phyloP scores from a whole-genome alignment of 1,140 invertebrate genomes.

The Chionoecetes opilio region DNA sequence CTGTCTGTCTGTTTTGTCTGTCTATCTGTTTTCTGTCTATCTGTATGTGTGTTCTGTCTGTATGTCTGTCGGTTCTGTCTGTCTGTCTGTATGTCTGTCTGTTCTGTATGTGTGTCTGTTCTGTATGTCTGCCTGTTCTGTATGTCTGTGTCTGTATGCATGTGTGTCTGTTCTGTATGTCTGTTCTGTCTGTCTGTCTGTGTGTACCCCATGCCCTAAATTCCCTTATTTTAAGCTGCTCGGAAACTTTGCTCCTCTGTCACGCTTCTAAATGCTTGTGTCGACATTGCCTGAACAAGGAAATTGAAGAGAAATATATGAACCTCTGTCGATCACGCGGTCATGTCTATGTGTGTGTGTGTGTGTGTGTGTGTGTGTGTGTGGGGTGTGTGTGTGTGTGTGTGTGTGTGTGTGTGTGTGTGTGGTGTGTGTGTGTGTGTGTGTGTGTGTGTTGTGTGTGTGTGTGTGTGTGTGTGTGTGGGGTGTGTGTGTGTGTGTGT shows the following conservation, averaged over 20 bases:
- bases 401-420: background rate
- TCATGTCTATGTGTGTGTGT: too few relatives aligned
- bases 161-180: background rate
- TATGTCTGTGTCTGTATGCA: background rate
- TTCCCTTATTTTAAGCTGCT: too few relatives aligned
- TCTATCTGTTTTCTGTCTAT: too few relatives aligned
- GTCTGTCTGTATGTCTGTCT: background rate
- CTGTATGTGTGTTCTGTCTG: background rate
- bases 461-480: conserved; percentile 19
- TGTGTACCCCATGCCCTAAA: too few relatives aligned
- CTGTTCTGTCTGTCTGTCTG: background rate
- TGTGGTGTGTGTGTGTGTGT: conserved; percentile 27
- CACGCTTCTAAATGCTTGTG: too few relatives aligned
- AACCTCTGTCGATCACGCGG: too few relatives aligned
- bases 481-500: conserved; percentile 8
- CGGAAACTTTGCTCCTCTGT: too few relatives aligned
- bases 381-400: too few relatives aligned
- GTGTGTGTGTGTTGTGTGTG: conserved; percentile 27
- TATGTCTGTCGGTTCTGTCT: background rate
- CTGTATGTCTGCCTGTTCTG: too few relatives aligned
- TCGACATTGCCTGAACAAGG: too few relatives aligned
- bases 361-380: too few relatives aligned
- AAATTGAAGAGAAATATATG: too few relatives aligned
- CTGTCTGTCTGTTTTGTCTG: background rate
- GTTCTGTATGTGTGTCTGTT: background rate